Percentiles rank a stretch among this genome's conserved stretches.
Evolutionary conservation across 2,797 vertebrate genomes (phyloP).

Genomic region (Sciurus vulgaris): DNA sequence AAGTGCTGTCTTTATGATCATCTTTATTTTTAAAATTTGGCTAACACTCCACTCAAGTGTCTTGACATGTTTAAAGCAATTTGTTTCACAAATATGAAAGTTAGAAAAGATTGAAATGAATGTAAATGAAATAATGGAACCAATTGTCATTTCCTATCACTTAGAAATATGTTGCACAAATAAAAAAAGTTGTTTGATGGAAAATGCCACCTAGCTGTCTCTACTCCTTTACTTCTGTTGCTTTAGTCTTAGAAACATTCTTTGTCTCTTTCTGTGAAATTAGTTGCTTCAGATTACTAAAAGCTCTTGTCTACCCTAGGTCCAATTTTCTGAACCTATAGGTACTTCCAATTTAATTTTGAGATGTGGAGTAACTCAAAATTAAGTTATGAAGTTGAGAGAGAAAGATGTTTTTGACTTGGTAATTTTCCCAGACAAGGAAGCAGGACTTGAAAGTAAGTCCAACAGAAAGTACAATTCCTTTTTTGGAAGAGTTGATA

Average conservation of each 20-base stretch:
- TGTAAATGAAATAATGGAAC: constrained; percentile 66
- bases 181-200: constrained; percentile 59
- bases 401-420: background rate
- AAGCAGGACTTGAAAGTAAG: background rate
- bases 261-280: constrained; percentile 41
- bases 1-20: constrained; percentile 77
- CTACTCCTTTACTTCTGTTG: constrained; percentile 29
- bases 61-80: constrained; percentile 84
- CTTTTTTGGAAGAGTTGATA: background rate
- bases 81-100: constrained; percentile 81
- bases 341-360: background rate
- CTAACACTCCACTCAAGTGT: constrained; percentile 77
- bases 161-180: constrained; percentile 66
- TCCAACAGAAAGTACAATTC: background rate
- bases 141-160: constrained; percentile 72
- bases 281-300: constrained; percentile 69
- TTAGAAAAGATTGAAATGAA: constrained; percentile 72
- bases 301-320: background rate
- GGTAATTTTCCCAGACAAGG: background rate
- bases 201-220: constrained; percentile 69
- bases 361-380: background rate
- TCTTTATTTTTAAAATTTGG: constrained; percentile 84
- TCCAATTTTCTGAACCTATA: background rate
- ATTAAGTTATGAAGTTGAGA: background rate
- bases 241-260: constrained; percentile 14